Base-by-base conservation (phyloP, 2,797 vertebrate species). In the Acestrorhynchus altus region DNA sequence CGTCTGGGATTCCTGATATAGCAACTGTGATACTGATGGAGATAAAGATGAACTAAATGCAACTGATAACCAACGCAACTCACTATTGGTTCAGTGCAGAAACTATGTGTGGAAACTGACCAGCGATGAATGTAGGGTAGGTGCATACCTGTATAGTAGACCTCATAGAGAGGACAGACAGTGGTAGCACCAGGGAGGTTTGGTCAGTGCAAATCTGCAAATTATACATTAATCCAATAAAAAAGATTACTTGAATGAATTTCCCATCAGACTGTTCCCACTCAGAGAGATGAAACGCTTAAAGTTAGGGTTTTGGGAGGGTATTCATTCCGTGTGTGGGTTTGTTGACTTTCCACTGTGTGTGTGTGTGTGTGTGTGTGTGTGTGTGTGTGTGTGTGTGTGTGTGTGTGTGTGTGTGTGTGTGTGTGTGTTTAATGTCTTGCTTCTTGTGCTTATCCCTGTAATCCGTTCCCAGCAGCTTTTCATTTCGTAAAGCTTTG, bases 381-480 rank as follows among this genome's bases (percentile, higher is more conserved):
- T 60, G 57, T 60, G 31, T 6, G 6, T 11, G 18, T 40, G 5
- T 12, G 15, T 28, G 24, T 31, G 26, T 1, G 24, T 59, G 15
- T 59, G 26, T 59, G 28, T 35, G 31, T 35, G 31, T 35, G 31
- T 35, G 31, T 35, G 31, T 18, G 59, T 39, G 40, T 11, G 40
- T 46, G 40, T 6, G 1, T 81, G 84, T 86, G 83, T 84, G 84
- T 87, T 89, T 72, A 84, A 85, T 86, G 78, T 90, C 83, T 67
- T 87, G 24, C 28, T 9, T 8, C 18, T 51, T 74, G 39, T 64
- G 61, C 39, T 91, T 87, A 91, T 91, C 87, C 79, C 82, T 87
- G 88, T 91, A 92, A 93, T 91, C 89, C 78, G 82, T 87, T 88
- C 84, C 89, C 79, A 90, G 84, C 88, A 16, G 86, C 87, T 87